Base-by-base conservation (phyloP, 2,797 vertebrate species). In the Gila robusta region DNA sequence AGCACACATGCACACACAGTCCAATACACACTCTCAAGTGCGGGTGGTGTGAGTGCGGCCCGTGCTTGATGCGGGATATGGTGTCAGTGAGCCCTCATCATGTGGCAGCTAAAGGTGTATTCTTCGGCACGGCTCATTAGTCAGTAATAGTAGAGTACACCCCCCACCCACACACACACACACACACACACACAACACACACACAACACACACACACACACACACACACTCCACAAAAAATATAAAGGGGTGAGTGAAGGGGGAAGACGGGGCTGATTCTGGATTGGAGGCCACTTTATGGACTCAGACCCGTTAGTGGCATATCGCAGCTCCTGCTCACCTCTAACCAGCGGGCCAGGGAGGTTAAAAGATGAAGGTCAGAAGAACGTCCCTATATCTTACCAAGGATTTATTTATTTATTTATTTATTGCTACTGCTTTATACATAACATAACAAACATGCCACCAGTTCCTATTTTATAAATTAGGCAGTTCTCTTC, bases 121-220 rank as follows among this genome's bases (percentile, higher is more conserved):
- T 96, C 94, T 95, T 93, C 95, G 95, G 95, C 96, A 97, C 94
- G 96, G 94, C 96, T 97, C 96, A 97, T 97, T 97, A 97, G 96
- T 94, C 96, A 95, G 95, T 96, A 97, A 97, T 96, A 96, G 95
- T 95, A 95, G 96, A 89, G 96, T 95, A 95, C 93, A 28, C 83
- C 77, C 64, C 77, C 83, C 5, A 16, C 49, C 17, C 49, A 1
- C 17, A 74, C 67, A 47, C 4, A 37, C 37, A 37, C 37, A 37
- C 37, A 37, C 37, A 37, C 37, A 37, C 37, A 39, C 37, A 39
- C 37, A 39, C 54, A 67, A 79, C 9, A 44, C 6, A 44, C 6
- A 23, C 78, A 62, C 59, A 87, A 39, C 37, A 39, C 37, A 39
- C 54, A 67, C 17, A 79, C 9, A 44, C 6, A 44, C 6, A 23